phyloP scores from a whole-genome alignment of 2,797 vertebrate species.

The Calcarius lapponicus region DNA sequence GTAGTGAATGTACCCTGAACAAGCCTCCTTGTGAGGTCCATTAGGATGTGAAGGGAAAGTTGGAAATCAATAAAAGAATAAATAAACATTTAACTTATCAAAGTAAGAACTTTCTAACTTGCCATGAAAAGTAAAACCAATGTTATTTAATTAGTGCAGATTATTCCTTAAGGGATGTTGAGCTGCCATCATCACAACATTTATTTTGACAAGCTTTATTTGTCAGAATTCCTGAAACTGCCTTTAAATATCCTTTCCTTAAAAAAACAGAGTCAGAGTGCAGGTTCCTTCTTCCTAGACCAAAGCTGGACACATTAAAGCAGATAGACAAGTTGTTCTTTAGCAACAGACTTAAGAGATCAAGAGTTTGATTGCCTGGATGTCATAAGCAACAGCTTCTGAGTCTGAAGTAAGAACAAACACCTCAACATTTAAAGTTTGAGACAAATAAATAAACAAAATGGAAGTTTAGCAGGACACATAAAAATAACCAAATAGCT shows the following conservation, averaged over 20 bases:
- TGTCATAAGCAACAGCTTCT: not conserved
- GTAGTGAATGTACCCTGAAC: not conserved
- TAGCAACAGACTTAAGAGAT: not conserved
- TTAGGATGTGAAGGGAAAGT: not conserved
- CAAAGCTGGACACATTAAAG: not conserved
- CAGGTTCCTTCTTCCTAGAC: not conserved
- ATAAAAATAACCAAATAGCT: not conserved
- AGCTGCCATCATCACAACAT: not conserved
- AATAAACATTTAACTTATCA: slow-evolving; percentile 18
- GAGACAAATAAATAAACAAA: not conserved
- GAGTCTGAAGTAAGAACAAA: not conserved
- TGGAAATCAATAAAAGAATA: slow-evolving; percentile 21
- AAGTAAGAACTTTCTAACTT: slow-evolving; percentile 12
- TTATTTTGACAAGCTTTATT: not conserved
- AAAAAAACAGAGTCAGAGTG: not conserved
- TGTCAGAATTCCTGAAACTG: not conserved
- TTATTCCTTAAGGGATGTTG: not conserved
- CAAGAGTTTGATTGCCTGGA: not conserved
- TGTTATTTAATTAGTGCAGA: not conserved
- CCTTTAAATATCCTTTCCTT: not conserved
- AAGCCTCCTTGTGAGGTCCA: slow-evolving; percentile 63
- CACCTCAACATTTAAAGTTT: not conserved
- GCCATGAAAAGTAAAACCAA: not conserved
- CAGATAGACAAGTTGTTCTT: not conserved
- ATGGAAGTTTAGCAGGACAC: not conserved